Conservation (phyloP, 2,113 vertebrate species). For the Tenrec ecaudatus region DNA sequence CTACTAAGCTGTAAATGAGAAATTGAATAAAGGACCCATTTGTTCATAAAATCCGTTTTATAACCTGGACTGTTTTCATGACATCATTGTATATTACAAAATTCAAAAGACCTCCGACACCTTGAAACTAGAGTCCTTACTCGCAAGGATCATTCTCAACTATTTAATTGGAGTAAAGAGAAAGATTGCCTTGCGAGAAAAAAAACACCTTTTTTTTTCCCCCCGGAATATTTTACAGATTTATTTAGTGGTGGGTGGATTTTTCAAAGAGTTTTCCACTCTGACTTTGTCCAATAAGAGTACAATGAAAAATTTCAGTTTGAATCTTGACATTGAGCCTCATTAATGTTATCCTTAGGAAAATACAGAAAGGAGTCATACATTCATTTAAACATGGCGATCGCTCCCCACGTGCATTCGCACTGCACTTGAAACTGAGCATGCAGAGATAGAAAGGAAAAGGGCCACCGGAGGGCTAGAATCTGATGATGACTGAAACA, state of each 20-base stretch:
- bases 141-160: slow-evolving; percentile 37
- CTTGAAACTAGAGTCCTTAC: neutral
- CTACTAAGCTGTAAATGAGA: slow-evolving; percentile 46
- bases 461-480: neutral
- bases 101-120: slow-evolving; percentile 27
- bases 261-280: slow-evolving; percentile 20
- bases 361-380: neutral
- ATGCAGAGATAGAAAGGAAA: neutral
- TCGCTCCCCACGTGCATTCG: neutral
- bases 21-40: slow-evolving; percentile 52
- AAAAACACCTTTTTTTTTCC: neutral
- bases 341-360: neutral
- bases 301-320: neutral
- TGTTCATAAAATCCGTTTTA: slow-evolving; percentile 66
- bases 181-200: neutral
- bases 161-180: slow-evolving; percentile 32
- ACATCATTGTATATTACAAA: slow-evolving; percentile 53
- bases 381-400: neutral
- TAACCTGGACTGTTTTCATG: slow-evolving; percentile 63
- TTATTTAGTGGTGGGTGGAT: neutral
- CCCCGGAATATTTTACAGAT: neutral
- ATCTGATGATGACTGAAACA: neutral
- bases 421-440: neutral
- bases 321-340: neutral
- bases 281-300: neutral